Evolutionary conservation across 2,888 invertebrate species (phyloP), one percentile per base, ranked within the genome.

Genomic region (Cheilosia scutellata): DNA sequence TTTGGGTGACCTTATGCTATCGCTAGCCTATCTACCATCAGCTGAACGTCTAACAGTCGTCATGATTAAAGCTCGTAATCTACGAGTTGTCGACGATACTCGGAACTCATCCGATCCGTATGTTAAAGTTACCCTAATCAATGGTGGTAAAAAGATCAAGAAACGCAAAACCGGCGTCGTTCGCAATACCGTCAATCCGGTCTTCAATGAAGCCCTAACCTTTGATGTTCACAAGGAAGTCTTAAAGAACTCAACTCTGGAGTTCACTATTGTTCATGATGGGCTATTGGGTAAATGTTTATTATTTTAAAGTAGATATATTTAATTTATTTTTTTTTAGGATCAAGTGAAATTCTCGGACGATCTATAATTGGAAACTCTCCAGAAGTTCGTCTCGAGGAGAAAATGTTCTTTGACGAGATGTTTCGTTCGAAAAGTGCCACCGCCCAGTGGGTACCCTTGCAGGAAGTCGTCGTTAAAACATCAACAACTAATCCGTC

Each of bases 91-190:
- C 95, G 98, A 98, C 90, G 97, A 98, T 89, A 97, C 97, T 44
- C 91, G 94, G 60, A 98, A 98, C 88, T 96, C 97, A 37, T 98
- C 93, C 96, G 98, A 98, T 94, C 98, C 98, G 0, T 98, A 98
- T 92, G 97, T 98, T 74, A 98, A 98, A 93, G 96, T 98, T 31
- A 96, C 97, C 89, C 94, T 98, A 75, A 94, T 98, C 88, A 96
- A 96, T 90, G 96, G 97, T 92, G 96, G 96, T 3, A 97, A 97
- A 91, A 94, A 98, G 80, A 96, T 98, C 89, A 98, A 98, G 93
- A 98, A 98, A 93, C 96, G 97, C 92, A 98, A 98, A 92, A 98
- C 98, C 0, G 96, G 96, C 0, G 97, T 98, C 0, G 96, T 97
- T 91, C 95, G 96, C 90, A 96, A 96, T 89, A 97, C 97, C 0